Evolutionary conservation across 2,113 vertebrate species (phyloP).

Genomic region (Strix aluco): DNA sequence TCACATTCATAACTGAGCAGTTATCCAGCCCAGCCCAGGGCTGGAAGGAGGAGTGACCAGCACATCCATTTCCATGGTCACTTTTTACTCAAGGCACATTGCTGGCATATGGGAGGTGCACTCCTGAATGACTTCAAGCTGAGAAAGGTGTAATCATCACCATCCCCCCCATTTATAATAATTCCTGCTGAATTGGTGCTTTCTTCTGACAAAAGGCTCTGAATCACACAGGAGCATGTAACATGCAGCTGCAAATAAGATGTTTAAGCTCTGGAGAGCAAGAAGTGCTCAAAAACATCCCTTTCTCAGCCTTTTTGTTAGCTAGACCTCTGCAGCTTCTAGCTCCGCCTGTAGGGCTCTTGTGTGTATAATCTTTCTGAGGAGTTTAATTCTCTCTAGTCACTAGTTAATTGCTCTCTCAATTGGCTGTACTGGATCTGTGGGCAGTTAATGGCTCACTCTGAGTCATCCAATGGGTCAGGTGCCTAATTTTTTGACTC

Average conservation of each 20-base stretch:
- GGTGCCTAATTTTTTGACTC: background rate
- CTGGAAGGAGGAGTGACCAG: background rate
- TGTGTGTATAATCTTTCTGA: background rate
- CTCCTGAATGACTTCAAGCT: background rate
- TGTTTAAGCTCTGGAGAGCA: background rate
- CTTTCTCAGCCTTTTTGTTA: background rate
- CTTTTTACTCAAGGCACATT: background rate
- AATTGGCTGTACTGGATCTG: background rate
- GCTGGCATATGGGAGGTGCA: background rate
- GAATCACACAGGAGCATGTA: background rate
- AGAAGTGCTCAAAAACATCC: background rate
- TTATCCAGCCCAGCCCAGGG: background rate
- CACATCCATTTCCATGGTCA: background rate
- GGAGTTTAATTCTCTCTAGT: background rate
- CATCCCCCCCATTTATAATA: background rate
- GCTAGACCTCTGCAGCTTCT: background rate
- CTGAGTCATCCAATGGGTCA: background rate
- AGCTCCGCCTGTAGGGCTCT: background rate
- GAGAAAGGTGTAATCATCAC: background rate
- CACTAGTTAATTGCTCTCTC: background rate
- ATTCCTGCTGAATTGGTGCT: background rate
- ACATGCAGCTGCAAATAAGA: background rate
- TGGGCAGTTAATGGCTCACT: background rate
- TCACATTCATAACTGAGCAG: background rate
- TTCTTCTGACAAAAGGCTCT: background rate